A percentile compares a stretch with the other conserved stretches of the same genome.
These are phyloP conservation scores for Lasioglossum lativentre DNA, from an alignment of 2,888 invertebrate species.

Conservation along the genomic window DNA sequence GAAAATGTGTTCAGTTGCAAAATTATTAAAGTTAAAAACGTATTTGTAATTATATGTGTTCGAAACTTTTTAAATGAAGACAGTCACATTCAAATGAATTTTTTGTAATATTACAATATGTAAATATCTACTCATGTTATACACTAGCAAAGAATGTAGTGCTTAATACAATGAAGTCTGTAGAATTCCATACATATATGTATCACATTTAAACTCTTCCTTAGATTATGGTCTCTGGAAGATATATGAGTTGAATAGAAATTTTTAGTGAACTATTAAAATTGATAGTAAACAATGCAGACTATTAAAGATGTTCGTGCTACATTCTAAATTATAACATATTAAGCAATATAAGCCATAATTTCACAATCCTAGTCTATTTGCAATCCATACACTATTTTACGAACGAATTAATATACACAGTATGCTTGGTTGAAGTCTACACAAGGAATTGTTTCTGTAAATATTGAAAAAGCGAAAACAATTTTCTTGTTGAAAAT, in stretches of 20 bases:
- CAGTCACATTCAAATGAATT: slow-evolving; percentile 76
- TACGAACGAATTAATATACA: slow-evolving; percentile 18
- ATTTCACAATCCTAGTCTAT: slow-evolving; percentile 41
- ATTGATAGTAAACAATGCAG: slow-evolving; percentile 51
- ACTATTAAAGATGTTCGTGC: slow-evolving; percentile 65
- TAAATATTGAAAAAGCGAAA: not conserved
- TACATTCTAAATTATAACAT: slow-evolving; percentile 47
- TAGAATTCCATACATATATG: slow-evolving; percentile 56
- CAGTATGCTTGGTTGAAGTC: not conserved
- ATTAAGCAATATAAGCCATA: slow-evolving; percentile 33
- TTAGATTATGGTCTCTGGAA: slow-evolving; percentile 52
- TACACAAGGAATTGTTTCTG: not conserved
- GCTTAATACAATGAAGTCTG: slow-evolving; percentile 58
- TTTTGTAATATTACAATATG: slow-evolving; percentile 68
- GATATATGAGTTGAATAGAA: slow-evolving; percentile 44
- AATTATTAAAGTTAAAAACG: slow-evolving; percentile 39
- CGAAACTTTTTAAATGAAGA: slow-evolving; percentile 60
- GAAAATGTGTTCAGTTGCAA: slow-evolving; percentile 59
- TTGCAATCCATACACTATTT: slow-evolving; percentile 45
- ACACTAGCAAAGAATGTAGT: slow-evolving; percentile 56
- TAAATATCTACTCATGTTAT: slow-evolving; percentile 73
- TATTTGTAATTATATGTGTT: slow-evolving; percentile 54
- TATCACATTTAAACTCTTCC: slow-evolving; percentile 65
- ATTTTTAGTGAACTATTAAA: slow-evolving; percentile 54
- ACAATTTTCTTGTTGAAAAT: not conserved